Base-by-base conservation (phyloP, 2,888 invertebrate species). In the Lithosia quadra region DNA sequence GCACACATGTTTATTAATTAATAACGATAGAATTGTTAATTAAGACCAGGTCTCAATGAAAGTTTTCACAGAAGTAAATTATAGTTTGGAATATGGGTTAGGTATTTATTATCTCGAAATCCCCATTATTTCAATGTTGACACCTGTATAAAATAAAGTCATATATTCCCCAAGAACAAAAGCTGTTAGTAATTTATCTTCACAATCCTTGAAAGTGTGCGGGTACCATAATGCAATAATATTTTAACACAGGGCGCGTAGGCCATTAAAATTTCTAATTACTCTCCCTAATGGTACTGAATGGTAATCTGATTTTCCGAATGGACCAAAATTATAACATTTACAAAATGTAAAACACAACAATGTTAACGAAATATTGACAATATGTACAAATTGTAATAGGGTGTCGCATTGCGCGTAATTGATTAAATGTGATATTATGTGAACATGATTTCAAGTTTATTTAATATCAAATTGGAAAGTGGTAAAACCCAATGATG, bases 251-350 rank as follows among this genome's bases (percentile, higher is more conserved):
- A 69, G 34, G 43, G 55, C 53, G 61, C 61, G 68, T 61, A 33
- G 33, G n/a, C 63, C 63, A 63, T 71, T 72, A 65, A 68, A 56
- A 66, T 72, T 72, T 66, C 65, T 69, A 72, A 72, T 72, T 72
- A 66, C 69, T 61, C 60, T 34, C 60, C 43, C 36, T 69, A 66
- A 66, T 66, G 72, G 66, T 36, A 64, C 69, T 69, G 62, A 69
- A 72, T 66, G 64, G 53, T 72, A 67, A 72, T 69, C 65, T 62
- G 62, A 69, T 69, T 72, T 65, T 24, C 56, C 63, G 61, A 67
- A 67, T 69, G 57, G 61, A 64, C 53, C 58, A 61, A 64, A 69
- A 72, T 67, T 53, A 60, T 59, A 55, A 65, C 61, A n/a, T 64
- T 57, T 58, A 64, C 39, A 69, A 53, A 67, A 39, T 59, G 34